phyloP scores from a whole-genome alignment of 2,113 vertebrate species.

The Sinocyclocheilus rhinocerous region DNA sequence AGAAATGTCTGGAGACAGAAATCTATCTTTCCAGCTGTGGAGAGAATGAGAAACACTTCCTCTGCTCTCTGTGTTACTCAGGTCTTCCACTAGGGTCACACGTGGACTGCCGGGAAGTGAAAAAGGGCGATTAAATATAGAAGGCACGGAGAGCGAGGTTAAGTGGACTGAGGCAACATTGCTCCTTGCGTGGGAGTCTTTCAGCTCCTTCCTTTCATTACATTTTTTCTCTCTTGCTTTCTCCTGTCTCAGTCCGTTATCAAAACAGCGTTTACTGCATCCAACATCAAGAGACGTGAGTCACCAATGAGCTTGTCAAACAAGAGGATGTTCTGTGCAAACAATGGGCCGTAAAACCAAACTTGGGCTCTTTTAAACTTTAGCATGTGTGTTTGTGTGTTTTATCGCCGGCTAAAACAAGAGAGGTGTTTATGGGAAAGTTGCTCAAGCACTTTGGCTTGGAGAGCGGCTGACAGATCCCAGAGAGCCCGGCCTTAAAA shows the following conservation, averaged over 20 bases:
- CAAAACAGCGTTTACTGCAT: neutral
- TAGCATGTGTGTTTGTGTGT: constrained; percentile 18
- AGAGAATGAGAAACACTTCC: neutral
- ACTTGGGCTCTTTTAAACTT: neutral
- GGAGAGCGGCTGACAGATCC: neutral
- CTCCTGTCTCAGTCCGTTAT: neutral
- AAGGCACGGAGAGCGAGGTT: constrained; percentile 28
- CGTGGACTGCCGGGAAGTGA: neutral
- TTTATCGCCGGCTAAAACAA: neutral
- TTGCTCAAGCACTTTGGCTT: neutral
- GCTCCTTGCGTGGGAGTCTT: constrained; percentile 23
- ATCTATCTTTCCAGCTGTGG: neutral
- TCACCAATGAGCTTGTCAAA: neutral
- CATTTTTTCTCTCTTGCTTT: neutral
- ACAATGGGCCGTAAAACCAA: constrained; percentile 13
- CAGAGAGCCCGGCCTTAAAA: constrained; percentile 26
- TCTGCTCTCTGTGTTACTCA: neutral
- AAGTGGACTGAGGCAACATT: constrained; percentile 39
- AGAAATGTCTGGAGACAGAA: neutral
- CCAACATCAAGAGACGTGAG: neutral
- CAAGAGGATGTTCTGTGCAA: constrained; percentile 20
- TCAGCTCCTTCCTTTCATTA: constrained; percentile 28
- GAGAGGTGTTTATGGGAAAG: constrained; percentile 22
- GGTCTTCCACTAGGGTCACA: constrained; percentile 5
- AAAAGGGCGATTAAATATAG: constrained; percentile 38